Base-by-base conservation (phyloP, 2,113 vertebrate species). In the Corydoras maculifer region DNA sequence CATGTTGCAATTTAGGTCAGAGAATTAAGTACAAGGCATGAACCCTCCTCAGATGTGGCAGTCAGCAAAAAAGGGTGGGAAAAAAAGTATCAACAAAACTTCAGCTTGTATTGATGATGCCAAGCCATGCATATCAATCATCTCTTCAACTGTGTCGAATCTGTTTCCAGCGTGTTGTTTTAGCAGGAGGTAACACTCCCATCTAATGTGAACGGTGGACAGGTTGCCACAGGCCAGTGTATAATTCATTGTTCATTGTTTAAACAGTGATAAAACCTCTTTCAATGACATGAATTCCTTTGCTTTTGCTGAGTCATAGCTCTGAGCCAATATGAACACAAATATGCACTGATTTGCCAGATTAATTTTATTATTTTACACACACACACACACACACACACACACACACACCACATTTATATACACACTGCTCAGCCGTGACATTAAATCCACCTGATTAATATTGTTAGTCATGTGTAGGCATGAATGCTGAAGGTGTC, bases 211-310 rank as follows among this genome's bases (percentile, higher is more conserved):
- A 73, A 62, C 49, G 58, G 70, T 66, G 69, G 72, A 78, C 84
- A 82, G 76, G 82, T 85, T 83, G 71, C 66, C 77, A 74, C 83
- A 72, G 78, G 81, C 79, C 75, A 48, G 61, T 7, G 69, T 73
- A 70, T 83, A 35, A 75, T 78, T 79, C 75, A 54, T 65, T 60
- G 72, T 55, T 76, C 54, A 4, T 72, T 62, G 76, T 73, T 80
- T 73, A 67, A 75, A 68, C 73, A 68, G 75, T 69, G 64, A 70
- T 59, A n/a, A 78, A 25, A 79, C 68, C 77, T 72, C 79, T 75
- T 43, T 51, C 67, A 79, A 75, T 68, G 81, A 72, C 78, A 76
- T 62, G 76, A 74, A 78, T 61, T 80, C 80, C 68, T 65, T 77
- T 64, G 75, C 18, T 43, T 43, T 53, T 43, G 62, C 57, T 30